Evolutionary conservation across 2,888 invertebrate species (phyloP).

Genomic region (Desoria tigrina): DNA sequence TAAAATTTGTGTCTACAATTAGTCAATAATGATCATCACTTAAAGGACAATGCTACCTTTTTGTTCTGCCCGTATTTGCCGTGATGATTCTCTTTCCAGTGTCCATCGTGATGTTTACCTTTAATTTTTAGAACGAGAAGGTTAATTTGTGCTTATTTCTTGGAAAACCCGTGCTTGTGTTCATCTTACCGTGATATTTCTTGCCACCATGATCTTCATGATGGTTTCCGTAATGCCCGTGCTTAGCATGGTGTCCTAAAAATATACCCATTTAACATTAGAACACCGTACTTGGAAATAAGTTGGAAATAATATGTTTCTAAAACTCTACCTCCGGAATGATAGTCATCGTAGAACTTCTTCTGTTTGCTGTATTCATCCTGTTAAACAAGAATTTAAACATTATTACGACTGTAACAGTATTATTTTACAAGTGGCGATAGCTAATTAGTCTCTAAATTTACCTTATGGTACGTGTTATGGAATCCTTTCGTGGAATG

Average conservation of each 20-base stretch:
- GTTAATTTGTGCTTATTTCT: neutral
- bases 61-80: constrained; percentile 51
- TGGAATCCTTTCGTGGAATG: constrained; percentile 50
- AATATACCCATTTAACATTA: neutral
- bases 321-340: constrained; percentile 43
- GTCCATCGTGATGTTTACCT: constrained; percentile 51
- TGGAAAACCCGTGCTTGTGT: neutral
- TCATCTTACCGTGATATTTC: constrained; percentile 51
- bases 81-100: constrained; percentile 51
- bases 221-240: constrained; percentile 52
- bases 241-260: constrained; percentile 49
- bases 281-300: neutral
- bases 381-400: constrained; percentile 25
- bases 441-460: no score
- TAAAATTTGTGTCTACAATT: no score
- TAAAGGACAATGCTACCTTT: no score
- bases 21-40: no score
- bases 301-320: neutral
- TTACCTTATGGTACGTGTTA: constrained; percentile 53
- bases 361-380: constrained; percentile 54
- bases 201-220: constrained; percentile 52
- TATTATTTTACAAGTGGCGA: no score
- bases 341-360: constrained; percentile 54
- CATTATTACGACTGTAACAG: constrained; percentile 7
- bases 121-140: neutral